Conservation (phyloP, 2,113 vertebrate species). For the Rutilus rutilus region DNA sequence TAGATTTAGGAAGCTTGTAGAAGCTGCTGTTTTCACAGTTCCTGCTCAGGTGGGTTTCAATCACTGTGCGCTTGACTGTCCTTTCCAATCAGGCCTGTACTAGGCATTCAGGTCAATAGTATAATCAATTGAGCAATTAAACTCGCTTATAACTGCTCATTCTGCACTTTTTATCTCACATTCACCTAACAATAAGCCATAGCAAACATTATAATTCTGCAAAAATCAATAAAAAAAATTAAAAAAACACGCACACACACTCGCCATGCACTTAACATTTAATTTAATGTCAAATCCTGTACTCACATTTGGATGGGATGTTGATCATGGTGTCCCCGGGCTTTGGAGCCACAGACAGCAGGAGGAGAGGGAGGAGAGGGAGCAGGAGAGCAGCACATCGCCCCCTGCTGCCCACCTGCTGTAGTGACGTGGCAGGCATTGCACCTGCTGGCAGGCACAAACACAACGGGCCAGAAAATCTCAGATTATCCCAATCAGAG, state of each 20-base stretch:
- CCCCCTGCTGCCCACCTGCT: slow-evolving; percentile 79
- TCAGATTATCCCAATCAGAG: slow-evolving; percentile 44
- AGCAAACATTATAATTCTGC: not conserved
- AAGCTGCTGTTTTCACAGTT: slow-evolving; percentile 13
- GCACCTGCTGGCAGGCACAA: slow-evolving; percentile 72
- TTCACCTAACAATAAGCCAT: not conserved
- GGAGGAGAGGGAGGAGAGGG: slow-evolving; percentile 60
- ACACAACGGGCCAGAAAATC: slow-evolving; percentile 57
- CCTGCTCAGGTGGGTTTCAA: slow-evolving; percentile 43
- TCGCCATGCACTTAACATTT: not conserved
- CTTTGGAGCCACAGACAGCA: slow-evolving; percentile 58
- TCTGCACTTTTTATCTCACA: slow-evolving; percentile 47
- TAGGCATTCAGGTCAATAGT: slow-evolving; percentile 70
- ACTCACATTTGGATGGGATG: slow-evolving; percentile 80
- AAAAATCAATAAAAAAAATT: not conserved
- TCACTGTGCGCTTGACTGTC: slow-evolving; percentile 66
- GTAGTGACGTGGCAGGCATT: slow-evolving; percentile 76
- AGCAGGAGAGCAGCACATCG: slow-evolving; percentile 64
- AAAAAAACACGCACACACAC: not conserved
- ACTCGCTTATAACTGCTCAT: slow-evolving; percentile 52
- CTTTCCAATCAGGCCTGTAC: slow-evolving; percentile 63
- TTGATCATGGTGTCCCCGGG: slow-evolving; percentile 71
- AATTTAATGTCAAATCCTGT: slow-evolving; percentile 35
- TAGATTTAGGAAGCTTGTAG: slow-evolving; percentile 19
- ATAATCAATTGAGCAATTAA: slow-evolving; percentile 74